phyloP scores from a whole-genome alignment of 2,888 invertebrate genomes.

The Acleris sparsana region DNA sequence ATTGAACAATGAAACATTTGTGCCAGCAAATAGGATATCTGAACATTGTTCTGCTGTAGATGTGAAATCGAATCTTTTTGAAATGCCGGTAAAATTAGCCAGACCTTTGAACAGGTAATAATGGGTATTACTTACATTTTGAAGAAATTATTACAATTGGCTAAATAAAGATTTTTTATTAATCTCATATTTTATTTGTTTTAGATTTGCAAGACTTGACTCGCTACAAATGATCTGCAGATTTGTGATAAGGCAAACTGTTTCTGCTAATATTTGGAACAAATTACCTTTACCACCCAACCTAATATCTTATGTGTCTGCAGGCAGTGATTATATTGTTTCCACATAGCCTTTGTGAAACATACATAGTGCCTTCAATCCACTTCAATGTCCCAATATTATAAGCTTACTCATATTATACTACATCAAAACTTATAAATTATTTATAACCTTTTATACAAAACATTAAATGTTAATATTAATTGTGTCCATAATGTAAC shows the following conservation, averaged over 20 bases:
- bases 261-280: conserved; percentile 86
- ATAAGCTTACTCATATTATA: conserved; percentile 44
- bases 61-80: conserved; percentile 76
- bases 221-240: conserved; percentile 89
- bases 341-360: conserved; percentile 56
- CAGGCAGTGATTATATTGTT: conserved; percentile 80
- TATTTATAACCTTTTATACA: conserved; percentile 66
- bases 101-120: conserved; percentile 75
- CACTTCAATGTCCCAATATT: conserved; percentile 46
- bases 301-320: conserved; percentile 72
- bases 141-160: no score
- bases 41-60: conserved; percentile 79
- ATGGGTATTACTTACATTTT: conserved; percentile 11
- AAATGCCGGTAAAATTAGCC: conserved; percentile 78
- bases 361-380: conserved; percentile 57
- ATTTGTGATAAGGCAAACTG: conserved; percentile 88
- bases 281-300: conserved; percentile 86
- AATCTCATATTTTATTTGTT: conserved; percentile 51
- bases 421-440: conserved; percentile 42
- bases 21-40: conserved; percentile 76
- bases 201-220: conserved; percentile 86
- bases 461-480: conserved; percentile 59
- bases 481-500: conserved; percentile 43
- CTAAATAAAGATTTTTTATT: not conserved
- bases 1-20: conserved; percentile 83